Evolutionary conservation across 2,113 vertebrate species (phyloP).

Genomic region (Speoplatyrhinus poulsoni): DNA sequence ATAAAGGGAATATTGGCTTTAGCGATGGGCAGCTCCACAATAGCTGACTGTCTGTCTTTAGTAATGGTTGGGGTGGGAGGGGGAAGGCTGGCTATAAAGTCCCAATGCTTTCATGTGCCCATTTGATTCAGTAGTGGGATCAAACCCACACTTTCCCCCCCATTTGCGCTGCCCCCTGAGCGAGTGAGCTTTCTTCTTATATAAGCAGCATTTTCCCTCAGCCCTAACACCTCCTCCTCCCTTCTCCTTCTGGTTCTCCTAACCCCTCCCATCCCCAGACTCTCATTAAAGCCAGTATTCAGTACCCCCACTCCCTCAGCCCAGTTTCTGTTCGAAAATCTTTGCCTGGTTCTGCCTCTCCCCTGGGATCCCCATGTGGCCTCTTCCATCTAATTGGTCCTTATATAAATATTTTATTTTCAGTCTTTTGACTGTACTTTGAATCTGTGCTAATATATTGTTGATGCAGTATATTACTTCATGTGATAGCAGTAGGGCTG

Average conservation of each 20-base stretch:
- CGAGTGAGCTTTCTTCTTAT: constrained; percentile 39
- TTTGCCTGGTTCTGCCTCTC: constrained; percentile 37
- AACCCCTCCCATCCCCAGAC: constrained; percentile 31
- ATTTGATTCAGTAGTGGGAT: constrained; percentile 15
- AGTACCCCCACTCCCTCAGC: constrained; percentile 26
- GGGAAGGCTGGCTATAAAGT: not conserved
- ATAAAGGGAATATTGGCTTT: not conserved
- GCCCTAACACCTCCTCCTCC: constrained; percentile 17
- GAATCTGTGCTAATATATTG: too few relatives aligned
- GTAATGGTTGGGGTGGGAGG: not conserved
- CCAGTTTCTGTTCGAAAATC: constrained; percentile 39
- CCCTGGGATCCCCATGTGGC: constrained; percentile 21
- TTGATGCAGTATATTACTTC: too few relatives aligned
- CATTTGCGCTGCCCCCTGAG: constrained; percentile 21
- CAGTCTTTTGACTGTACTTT: not conserved
- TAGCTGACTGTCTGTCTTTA: constrained; percentile 13
- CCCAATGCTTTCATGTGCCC: constrained; percentile 1
- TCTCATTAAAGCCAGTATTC: constrained; percentile 62
- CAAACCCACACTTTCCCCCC: constrained; percentile 24
- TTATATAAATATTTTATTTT: constrained; percentile 18
- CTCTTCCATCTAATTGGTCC: constrained; percentile 53
- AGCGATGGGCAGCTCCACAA: constrained; percentile 1
- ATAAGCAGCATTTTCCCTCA: constrained; percentile 56
- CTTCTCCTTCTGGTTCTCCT: constrained; percentile 16
- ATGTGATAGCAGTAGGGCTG: too few relatives aligned